A percentile compares a stretch with the other conserved stretches of the same genome.
Conservation (phyloP, 2,797 vertebrate species). For the Myotis vivesi region DNA sequence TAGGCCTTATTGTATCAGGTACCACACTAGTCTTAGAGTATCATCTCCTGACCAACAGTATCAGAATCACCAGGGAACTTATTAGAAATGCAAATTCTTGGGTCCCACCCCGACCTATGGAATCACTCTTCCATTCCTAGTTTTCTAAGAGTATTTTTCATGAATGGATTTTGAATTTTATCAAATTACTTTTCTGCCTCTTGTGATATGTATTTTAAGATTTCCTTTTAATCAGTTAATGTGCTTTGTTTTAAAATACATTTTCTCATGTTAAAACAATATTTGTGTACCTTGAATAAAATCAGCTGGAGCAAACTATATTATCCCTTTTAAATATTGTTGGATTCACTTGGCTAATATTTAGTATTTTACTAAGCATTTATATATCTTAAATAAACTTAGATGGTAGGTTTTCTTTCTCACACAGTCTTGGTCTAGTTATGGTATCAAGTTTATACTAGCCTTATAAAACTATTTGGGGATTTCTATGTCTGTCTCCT, state of each 20-base stretch:
- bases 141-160: not conserved
- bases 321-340: not conserved
- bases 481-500: not conserved
- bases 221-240: not conserved
- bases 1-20: no score
- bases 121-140: not conserved
- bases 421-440: not conserved
- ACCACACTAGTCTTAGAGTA: no score
- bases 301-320: not conserved
- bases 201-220: not conserved
- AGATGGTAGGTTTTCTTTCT: not conserved
- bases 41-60: not conserved
- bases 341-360: not conserved
- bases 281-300: not conserved
- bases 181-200: not conserved
- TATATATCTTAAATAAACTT: not conserved
- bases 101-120: not conserved
- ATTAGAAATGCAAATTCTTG: not conserved
- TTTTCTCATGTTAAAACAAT: not conserved
- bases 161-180: not conserved
- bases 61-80: not conserved
- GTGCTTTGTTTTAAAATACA: not conserved
- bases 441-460: not conserved
- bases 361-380: not conserved
- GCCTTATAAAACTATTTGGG: not conserved